Evolutionary conservation across 37 sponge, comb jelly and placozoan species (phyloP).

Genomic region (Tethya wilhelma): DNA sequence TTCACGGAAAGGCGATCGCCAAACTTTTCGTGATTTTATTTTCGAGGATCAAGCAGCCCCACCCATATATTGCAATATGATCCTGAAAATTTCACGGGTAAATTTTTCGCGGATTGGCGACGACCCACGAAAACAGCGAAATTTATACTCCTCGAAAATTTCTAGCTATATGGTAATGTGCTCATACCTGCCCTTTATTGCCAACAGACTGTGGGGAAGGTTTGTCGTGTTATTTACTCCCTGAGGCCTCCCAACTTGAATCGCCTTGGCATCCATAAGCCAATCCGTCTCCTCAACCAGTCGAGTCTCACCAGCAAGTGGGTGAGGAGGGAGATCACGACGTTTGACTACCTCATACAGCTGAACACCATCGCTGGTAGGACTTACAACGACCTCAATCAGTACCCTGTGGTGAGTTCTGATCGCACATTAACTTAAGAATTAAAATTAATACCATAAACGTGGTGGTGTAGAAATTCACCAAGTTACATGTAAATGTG

Average conservation of each 20-base stretch:
- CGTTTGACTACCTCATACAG: slow-evolving; percentile 98
- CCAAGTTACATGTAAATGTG: too few relatives aligned
- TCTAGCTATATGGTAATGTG: too few relatives aligned
- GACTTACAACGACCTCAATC: slow-evolving; percentile 97
- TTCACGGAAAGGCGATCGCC: too few relatives aligned
- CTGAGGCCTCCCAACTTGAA: slow-evolving; percentile 82
- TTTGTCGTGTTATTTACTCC: slow-evolving; percentile 73
- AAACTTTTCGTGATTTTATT: too few relatives aligned
- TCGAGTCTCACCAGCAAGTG: slow-evolving; percentile 88
- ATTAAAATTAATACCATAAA: too few relatives aligned
- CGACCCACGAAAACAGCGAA: too few relatives aligned
- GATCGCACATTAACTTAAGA: not conserved
- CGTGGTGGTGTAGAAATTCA: too few relatives aligned
- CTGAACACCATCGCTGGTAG: slow-evolving; percentile 95
- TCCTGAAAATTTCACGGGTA: too few relatives aligned
- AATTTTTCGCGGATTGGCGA: too few relatives aligned
- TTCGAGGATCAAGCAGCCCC: too few relatives aligned
- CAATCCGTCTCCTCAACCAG: slow-evolving; percentile 52
- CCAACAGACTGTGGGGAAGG: slow-evolving; percentile 37
- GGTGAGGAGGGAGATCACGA: slow-evolving; percentile 85
- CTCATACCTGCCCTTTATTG: not conserved
- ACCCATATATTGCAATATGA: too few relatives aligned
- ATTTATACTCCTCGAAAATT: too few relatives aligned
- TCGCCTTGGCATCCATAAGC: slow-evolving; percentile 64
- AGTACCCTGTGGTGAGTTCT: slow-evolving; percentile 91